phyloP scores from a whole-genome alignment of 2,113 vertebrate genomes.

The Numenius arquata region DNA sequence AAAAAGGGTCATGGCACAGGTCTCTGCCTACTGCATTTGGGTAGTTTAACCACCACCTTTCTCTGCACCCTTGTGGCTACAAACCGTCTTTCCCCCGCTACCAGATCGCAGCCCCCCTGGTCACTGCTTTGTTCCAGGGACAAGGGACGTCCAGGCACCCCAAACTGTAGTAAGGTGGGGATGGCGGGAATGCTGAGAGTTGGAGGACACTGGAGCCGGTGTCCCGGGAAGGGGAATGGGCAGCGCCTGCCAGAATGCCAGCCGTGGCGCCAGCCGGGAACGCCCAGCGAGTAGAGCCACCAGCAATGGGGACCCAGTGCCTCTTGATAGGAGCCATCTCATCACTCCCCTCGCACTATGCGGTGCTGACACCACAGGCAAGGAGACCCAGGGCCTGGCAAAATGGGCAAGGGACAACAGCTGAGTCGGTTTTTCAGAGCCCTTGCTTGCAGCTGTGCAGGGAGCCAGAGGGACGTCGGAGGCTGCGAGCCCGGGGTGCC shows the following conservation, averaged over 20 bases:
- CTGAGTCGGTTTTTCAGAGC: neutral
- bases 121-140: neutral
- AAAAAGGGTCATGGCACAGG: neutral
- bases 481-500: neutral
- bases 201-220: neutral
- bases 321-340: neutral
- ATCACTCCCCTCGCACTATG: neutral
- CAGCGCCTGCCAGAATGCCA: neutral
- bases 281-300: neutral
- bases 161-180: neutral
- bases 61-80: neutral
- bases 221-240: neutral
- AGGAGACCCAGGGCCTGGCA: neutral
- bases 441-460: neutral
- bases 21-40: neutral
- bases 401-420: neutral
- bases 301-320: neutral
- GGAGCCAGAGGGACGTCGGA: accelerated
- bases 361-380: neutral
- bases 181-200: neutral
- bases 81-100: neutral
- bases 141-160: neutral
- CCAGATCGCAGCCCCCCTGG: neutral
- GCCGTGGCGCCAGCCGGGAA: accelerated
- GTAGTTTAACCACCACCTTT: neutral